Evolutionary conservation across 2,113 vertebrate species (phyloP).

Genomic region (Nothocercus julius): DNA sequence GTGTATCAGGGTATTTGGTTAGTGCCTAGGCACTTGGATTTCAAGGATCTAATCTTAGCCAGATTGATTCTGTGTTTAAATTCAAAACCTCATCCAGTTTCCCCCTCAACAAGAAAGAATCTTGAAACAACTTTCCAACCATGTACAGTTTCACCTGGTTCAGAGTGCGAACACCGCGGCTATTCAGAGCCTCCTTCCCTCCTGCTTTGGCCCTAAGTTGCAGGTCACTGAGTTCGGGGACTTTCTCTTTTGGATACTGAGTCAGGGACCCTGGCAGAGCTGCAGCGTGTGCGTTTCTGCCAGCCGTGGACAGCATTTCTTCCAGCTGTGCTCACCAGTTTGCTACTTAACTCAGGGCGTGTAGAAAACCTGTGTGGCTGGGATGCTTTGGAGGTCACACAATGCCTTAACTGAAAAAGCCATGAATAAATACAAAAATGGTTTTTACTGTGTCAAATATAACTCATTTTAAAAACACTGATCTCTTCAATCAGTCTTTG

Average conservation of each 20-base stretch:
- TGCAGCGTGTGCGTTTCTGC: neutral
- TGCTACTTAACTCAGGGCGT: neutral
- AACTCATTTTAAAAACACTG: neutral
- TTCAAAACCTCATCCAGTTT: neutral
- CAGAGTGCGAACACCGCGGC: too few relatives aligned
- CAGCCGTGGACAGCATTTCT: slow-evolving; percentile 5
- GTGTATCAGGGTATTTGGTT: neutral
- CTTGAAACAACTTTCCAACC: neutral
- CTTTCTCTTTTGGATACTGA: neutral
- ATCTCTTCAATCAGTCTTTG: neutral
- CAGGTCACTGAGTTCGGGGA: neutral
- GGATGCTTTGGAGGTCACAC: neutral
- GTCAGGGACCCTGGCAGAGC: neutral
- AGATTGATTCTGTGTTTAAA: neutral
- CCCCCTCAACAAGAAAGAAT: neutral
- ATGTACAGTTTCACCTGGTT: neutral
- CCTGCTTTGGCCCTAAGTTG: neutral
- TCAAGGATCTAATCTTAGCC: neutral
- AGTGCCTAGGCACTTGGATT: neutral
- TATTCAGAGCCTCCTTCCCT: neutral
- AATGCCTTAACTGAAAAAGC: neutral
- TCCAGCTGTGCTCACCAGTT: neutral
- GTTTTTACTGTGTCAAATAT: neutral
- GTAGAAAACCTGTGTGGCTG: neutral
- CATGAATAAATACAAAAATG: neutral